Evolutionary conservation across 2,113 vertebrate species (phyloP).

Genomic region (Sigmodon hispidus): DNA sequence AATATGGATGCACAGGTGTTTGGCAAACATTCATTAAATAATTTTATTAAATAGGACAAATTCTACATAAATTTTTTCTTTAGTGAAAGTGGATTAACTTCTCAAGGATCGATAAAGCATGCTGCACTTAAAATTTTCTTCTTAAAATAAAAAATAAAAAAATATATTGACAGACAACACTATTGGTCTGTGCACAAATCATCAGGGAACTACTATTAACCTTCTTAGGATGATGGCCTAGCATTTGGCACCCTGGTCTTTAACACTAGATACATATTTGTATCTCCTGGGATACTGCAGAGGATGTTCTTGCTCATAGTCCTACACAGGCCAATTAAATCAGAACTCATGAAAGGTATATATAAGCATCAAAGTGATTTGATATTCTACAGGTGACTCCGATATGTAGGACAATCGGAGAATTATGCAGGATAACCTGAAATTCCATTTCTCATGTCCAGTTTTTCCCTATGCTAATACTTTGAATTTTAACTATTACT

Average conservation of each 20-base stretch:
- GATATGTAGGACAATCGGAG: neutral
- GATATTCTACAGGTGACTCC: neutral
- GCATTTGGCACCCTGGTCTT: neutral
- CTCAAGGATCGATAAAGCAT: neutral
- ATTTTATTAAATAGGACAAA: neutral
- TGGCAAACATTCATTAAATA: neutral
- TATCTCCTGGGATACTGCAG: neutral
- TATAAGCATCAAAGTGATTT: neutral
- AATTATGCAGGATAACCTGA: neutral
- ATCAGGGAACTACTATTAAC: neutral
- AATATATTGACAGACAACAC: neutral
- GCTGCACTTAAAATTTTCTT: neutral
- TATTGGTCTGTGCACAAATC: neutral
- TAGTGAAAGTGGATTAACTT: neutral
- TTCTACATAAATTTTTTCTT: neutral
- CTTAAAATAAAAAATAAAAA: neutral
- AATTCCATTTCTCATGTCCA: neutral
- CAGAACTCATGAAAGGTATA: neutral
- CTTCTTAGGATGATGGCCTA: neutral
- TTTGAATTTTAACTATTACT: conserved; percentile 14
- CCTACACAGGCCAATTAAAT: neutral
- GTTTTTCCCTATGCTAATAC: neutral
- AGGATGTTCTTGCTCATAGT: neutral
- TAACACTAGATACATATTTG: rapidly evolving
- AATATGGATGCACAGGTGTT: neutral